Evolutionary conservation across 2,888 invertebrate species (phyloP).

Genomic region (Cheilosia grossa): DNA sequence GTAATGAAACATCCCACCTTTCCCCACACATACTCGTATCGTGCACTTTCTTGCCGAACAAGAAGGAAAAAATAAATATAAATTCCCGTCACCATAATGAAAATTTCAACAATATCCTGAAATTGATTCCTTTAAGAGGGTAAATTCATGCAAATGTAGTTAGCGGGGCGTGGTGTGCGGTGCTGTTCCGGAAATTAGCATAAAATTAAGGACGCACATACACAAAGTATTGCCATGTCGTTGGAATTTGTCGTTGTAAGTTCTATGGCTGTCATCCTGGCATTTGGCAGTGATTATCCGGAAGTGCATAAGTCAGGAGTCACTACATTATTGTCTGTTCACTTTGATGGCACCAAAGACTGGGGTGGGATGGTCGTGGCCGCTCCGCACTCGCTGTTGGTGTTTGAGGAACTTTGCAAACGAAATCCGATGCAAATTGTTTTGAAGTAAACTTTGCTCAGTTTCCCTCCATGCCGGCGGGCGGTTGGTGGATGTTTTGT

Average conservation of each 20-base stretch:
- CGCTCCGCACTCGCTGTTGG: background rate
- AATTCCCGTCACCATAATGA: conserved; percentile 58
- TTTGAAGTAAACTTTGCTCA: conserved; percentile 69
- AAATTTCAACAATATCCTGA: conserved; percentile 71
- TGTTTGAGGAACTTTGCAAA: conserved; percentile 51
- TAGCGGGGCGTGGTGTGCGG: conserved; percentile 25
- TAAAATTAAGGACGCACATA: conserved; percentile 64
- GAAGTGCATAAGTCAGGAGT: conserved; percentile 68
- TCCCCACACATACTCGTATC: background rate
- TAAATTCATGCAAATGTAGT: conserved; percentile 69
- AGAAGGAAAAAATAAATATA: conserved; percentile 54
- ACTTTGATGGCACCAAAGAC: conserved; percentile 22
- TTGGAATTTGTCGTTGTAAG: conserved; percentile 52
- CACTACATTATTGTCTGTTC: conserved; percentile 63
- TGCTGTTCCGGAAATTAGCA: conserved; percentile 62
- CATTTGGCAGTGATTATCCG: conserved; percentile 72
- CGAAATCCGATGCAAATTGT: conserved; percentile 72
- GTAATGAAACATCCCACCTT: background rate
- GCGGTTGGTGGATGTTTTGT: background rate
- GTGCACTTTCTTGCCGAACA: conserved; percentile 7
- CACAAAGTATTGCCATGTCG: conserved; percentile 52
- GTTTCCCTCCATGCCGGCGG: conserved; percentile 48
- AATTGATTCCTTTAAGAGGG: conserved; percentile 73
- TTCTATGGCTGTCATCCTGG: conserved; percentile 59
- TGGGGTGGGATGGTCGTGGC: background rate